Conservation (phyloP, 2,113 vertebrate species). For the Paramisgurnus dabryanus region DNA sequence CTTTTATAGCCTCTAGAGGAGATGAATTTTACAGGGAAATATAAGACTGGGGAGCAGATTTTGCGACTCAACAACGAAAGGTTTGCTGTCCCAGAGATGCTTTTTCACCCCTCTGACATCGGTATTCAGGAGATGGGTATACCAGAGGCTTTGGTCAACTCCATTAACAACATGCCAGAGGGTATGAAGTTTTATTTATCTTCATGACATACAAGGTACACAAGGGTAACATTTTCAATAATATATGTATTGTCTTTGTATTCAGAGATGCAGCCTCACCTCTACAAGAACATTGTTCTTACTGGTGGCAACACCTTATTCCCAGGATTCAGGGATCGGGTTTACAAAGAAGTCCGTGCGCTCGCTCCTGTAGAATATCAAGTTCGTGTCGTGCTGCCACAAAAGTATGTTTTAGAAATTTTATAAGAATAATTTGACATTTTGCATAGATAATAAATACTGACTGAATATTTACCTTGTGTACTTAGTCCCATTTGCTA, state of each 20-base stretch:
- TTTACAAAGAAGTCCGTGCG: constrained; percentile 91
- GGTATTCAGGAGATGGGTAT: constrained; percentile 98
- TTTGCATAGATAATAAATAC: not conserved
- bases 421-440: not conserved
- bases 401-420: constrained; percentile 80
- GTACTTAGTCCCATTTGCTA: constrained; percentile 88
- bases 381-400: constrained; percentile 85
- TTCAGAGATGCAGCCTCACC: constrained; percentile 97
- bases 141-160: constrained; percentile 92
- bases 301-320: constrained; percentile 92
- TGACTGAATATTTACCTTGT: constrained; percentile 25
- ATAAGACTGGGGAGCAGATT: constrained; percentile 96
- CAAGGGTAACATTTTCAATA: not conserved
- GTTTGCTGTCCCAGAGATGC: constrained; percentile 96
- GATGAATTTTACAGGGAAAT: constrained; percentile 94
- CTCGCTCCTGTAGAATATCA: constrained; percentile 90
- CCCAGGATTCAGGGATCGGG: constrained; percentile 88
- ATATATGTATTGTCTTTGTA: constrained; percentile 44
- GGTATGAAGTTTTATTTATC: constrained; percentile 68
- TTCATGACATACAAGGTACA: no score
- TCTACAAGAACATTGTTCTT: constrained; percentile 95
- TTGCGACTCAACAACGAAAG: constrained; percentile 92
- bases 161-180: constrained; percentile 90
- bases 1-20: constrained; percentile 85
- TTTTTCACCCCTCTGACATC: constrained; percentile 95